A percentile compares a stretch with the other conserved stretches of the same genome.
phyloP scores from a whole-genome alignment of 2,797 vertebrate genomes.

The Sebastes minor region DNA sequence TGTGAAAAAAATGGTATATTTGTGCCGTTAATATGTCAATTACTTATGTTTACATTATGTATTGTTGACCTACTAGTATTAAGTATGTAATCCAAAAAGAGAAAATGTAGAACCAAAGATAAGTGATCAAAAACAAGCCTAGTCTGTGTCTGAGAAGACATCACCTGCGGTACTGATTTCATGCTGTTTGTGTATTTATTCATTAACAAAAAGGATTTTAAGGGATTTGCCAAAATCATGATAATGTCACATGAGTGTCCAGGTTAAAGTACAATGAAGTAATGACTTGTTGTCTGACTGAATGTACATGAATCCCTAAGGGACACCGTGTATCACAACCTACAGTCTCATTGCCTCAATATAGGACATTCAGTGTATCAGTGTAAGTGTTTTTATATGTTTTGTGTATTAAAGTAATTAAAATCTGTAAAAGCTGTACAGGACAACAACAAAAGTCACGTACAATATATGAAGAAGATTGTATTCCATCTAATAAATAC shows the following conservation, averaged over 20 bases:
- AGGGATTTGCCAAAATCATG: conserved; percentile 13
- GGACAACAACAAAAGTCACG: not conserved
- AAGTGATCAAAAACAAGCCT: not conserved
- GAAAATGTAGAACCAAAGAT: not conserved
- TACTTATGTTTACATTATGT: not conserved
- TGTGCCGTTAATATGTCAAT: not conserved
- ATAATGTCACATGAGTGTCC: conserved; percentile 5
- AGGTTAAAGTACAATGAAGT: not conserved
- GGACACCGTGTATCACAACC: not conserved
- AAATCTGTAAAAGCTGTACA: conserved; percentile 33
- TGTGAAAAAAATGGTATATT: not conserved
- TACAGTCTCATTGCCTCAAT: conserved; percentile 14
- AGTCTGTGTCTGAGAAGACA: not conserved
- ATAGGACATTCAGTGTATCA: not conserved
- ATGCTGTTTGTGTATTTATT: conserved; percentile 6
- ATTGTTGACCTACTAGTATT: conserved; percentile 14
- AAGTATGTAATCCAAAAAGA: not conserved
- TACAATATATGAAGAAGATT: conserved; percentile 14
- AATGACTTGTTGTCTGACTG: not conserved
- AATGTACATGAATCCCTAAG: conserved; percentile 32
- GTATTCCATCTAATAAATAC: conserved; percentile 74
- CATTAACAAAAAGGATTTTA: not conserved
- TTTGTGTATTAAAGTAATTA: conserved; percentile 28
- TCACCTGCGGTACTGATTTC: not conserved
- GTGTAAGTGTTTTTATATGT: conserved; percentile 18